Percentiles rank a stretch among this genome's conserved stretches.
phyloP scores from a whole-genome alignment of 2,797 vertebrate genomes.

The Typhlichthys eigenmanni region DNA sequence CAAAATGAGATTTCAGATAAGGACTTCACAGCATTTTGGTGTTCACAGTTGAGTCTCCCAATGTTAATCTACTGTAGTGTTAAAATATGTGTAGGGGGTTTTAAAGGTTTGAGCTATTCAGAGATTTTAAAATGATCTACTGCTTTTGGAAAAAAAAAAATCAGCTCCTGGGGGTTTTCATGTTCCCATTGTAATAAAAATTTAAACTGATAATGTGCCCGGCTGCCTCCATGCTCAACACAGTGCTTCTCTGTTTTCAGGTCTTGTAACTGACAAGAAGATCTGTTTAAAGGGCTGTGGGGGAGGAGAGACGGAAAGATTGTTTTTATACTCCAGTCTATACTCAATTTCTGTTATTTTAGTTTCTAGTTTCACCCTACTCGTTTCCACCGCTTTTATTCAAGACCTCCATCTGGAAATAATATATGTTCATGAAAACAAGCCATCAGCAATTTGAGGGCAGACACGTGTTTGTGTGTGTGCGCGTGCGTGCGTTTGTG shows the following conservation, averaged over 20 bases:
- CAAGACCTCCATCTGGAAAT: constrained; percentile 84
- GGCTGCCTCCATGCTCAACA: constrained; percentile 33
- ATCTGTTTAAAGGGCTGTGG: constrained; percentile 34
- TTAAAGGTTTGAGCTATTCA: constrained; percentile 26
- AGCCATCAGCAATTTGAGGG: constrained; percentile 74
- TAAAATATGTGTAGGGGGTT: constrained; percentile 29
- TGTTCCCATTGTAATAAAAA: constrained; percentile 33
- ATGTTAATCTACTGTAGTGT: constrained; percentile 53
- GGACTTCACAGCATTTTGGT: constrained; percentile 19
- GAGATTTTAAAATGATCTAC: constrained; percentile 10
- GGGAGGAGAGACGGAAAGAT: constrained; percentile 49
- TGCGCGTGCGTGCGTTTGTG: constrained; percentile 19
- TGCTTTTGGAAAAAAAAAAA: constrained; percentile 31
- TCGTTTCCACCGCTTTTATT: constrained; percentile 79
- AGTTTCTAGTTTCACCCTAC: constrained; percentile 80
- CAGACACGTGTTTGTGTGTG: constrained; percentile 36
- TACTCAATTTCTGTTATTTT: constrained; percentile 75
- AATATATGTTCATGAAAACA: constrained; percentile 81
- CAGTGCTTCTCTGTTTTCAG: constrained; percentile 57
- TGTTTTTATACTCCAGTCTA: constrained; percentile 60
- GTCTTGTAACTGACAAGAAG: constrained; percentile 63
- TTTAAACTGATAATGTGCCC: constrained; percentile 27
- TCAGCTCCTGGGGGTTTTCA: constrained; percentile 45
- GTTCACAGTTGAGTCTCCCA: constrained; percentile 36
- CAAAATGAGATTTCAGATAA: constrained; percentile 20